Evolutionary conservation across 30 jellyfish, hydroid and myxozoan species (phyloP).

Genomic region (Morbakka virulenta): DNA sequence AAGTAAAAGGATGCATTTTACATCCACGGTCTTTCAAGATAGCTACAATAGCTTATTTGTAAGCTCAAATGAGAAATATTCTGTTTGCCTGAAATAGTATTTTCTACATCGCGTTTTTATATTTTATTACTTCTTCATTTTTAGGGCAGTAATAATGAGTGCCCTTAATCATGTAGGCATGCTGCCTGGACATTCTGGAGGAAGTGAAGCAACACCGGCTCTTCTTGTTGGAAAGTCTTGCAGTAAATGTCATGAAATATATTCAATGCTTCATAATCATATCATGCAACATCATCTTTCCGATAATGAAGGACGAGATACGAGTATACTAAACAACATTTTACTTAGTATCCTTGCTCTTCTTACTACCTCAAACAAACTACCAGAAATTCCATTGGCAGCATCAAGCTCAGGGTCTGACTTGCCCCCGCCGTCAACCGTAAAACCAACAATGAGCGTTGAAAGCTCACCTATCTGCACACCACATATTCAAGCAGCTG

Average conservation of each 20-base stretch:
- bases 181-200: not conserved
- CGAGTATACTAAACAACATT: conserved; percentile 44
- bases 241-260: conserved; percentile 73
- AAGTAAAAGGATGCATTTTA: no score
- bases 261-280: conserved; percentile 52
- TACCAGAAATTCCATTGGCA: conserved; percentile 1
- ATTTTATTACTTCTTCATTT: no score
- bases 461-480: conserved; percentile 8
- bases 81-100: no score
- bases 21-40: no score
- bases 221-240: conserved; percentile 26
- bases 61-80: no score
- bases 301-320: conserved; percentile 39
- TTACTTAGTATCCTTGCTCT: conserved; percentile 68
- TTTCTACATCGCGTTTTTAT: no score
- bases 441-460: not conserved
- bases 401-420: not conserved
- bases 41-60: no score
- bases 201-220: not conserved
- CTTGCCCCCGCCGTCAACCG: not conserved
- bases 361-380: conserved; percentile 41
- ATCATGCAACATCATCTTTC: conserved; percentile 41
- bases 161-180: not conserved
- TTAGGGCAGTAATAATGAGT: no score
- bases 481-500: not conserved